phyloP scores from a whole-genome alignment of 2,888 invertebrate species.

The Sesia bembeciformis region DNA sequence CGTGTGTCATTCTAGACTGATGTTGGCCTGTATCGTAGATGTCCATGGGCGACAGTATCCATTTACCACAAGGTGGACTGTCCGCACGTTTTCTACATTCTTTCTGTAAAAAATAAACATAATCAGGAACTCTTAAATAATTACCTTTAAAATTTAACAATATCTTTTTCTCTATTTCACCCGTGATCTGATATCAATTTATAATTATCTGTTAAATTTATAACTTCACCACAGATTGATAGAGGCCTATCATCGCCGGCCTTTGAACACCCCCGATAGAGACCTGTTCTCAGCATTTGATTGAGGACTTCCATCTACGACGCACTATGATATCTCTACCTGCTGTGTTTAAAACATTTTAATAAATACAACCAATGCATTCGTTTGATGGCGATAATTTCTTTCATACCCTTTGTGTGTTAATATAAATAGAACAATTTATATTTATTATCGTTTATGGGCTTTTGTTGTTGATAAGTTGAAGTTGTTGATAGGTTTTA shows the following conservation, averaged over 20 bases:
- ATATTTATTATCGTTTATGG: conserved; percentile 7
- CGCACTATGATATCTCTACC: conserved; percentile 24
- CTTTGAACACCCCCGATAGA: conserved; percentile 5
- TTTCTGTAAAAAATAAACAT: too few relatives aligned
- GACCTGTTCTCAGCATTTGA: conserved; percentile 25
- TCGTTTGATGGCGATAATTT: conserved; percentile 56
- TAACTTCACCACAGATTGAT: neutral
- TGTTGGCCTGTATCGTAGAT: too few relatives aligned
- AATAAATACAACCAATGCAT: conserved; percentile 36
- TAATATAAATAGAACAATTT: conserved; percentile 10
- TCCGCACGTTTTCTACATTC: too few relatives aligned
- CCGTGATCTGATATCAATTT: too few relatives aligned
- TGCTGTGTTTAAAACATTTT: conserved; percentile 32
- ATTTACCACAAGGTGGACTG: too few relatives aligned
- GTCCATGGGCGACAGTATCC: too few relatives aligned
- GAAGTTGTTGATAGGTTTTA: neutral
- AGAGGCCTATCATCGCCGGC: neutral
- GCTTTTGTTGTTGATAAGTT: neutral
- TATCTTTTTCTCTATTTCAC: too few relatives aligned
- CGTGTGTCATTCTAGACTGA: too few relatives aligned
- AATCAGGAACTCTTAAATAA: too few relatives aligned
- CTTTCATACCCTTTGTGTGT: conserved; percentile 34
- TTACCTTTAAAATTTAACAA: too few relatives aligned
- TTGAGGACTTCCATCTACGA: conserved; percentile 35
- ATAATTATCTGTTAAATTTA: too few relatives aligned